Evolutionary conservation across 2,888 invertebrate genomes (phyloP), one percentile per base, ranked within the genome.

Genomic region (Andrena hattorfiana): DNA sequence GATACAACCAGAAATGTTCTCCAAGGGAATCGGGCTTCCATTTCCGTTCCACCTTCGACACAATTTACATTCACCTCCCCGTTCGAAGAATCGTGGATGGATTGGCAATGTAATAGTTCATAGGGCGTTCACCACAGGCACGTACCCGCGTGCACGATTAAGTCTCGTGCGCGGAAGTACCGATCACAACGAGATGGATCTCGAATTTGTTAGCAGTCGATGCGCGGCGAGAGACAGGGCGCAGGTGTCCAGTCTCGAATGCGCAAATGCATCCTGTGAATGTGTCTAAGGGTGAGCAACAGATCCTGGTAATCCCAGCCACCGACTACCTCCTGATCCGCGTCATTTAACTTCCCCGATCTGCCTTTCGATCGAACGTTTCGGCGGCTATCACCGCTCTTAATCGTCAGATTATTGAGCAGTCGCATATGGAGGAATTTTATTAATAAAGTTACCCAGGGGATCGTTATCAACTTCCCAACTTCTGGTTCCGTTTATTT

Each of bases 291-390:
- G 69, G 35, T 48, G 63, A 66, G 8, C 51, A 30, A 78, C 48
- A 28, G 69, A 20, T 8, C 16, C 32, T 13, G 32, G 51, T 64
- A 79, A 78, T 78, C 63, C 56, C 30, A 8, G 16, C 10, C 30
- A 32, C 48, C 54, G 69, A 59, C 62, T 63, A 30, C 13, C 48
- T 49, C 32, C 60, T 59, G 54, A 79, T 68, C 78, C 23, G 56
- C 69, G 54, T 69, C 59, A 51, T 79, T 63, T 78, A 69, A 35
- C 77, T 69, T 49, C 59, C 7, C n/a, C 51, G 23, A n/a, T 30
- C 68, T 62, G 26, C 48, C 54, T 49, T 54, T 20, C 62, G 77
- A 79, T 77, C 16, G 48, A 51, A 35, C 79, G 56, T 78, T 64
- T 56, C 79, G 56, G 1, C 59, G 3, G 2, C 74, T 10, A 60